Evolutionary conservation across 2,888 invertebrate genomes (phyloP), one percentile per base, ranked within the genome.

Genomic region (Nowickia ferox): DNA sequence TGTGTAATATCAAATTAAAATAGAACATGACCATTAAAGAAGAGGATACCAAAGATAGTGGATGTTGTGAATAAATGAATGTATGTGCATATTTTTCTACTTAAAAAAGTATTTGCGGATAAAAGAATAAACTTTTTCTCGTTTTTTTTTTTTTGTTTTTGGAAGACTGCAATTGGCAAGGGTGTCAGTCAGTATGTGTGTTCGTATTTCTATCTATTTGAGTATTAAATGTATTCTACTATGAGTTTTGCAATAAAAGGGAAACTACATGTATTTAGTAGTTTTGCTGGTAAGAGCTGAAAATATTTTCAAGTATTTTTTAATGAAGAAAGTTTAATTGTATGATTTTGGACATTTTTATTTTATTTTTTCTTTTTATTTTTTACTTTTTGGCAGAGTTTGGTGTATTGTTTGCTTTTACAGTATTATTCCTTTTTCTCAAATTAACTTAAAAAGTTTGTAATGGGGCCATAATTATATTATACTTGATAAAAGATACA

Each of bases 301-400:
- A 63, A 53, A 75, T 82, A 86, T 65, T 87, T 86, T 66, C 81
- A 88, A 88, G 88, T 88, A 83, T 72, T 77, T 88, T 88, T 87
- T 88, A 88, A 88, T 88, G 88, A 88, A 88, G 87, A 88, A 88
- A 88, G 87, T 88, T 88, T 86, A 87, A 87, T 88, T 88, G 86
- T 88, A 84, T 84, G 81, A 83, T 57, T 77, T 82, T 48, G 57
- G 59, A 55, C 51, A 71, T 44, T 79, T 78, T 53, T 68, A 51
- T 68, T 51, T 38, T 11, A 38, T 30, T 48, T 42, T 11, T 42
- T 53, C 40, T 57, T 51, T 17, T 15, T 3, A 61, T 63, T 44
- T 10, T 55, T 53, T 71, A 72, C 44, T 53, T 74, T 40, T 63
- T n/a, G 22, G 2, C 84, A 79, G 59, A 82, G 83, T 78, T 85